Conservation (phyloP, 2,888 invertebrate genomes). For the Drosophila pegasa region DNA sequence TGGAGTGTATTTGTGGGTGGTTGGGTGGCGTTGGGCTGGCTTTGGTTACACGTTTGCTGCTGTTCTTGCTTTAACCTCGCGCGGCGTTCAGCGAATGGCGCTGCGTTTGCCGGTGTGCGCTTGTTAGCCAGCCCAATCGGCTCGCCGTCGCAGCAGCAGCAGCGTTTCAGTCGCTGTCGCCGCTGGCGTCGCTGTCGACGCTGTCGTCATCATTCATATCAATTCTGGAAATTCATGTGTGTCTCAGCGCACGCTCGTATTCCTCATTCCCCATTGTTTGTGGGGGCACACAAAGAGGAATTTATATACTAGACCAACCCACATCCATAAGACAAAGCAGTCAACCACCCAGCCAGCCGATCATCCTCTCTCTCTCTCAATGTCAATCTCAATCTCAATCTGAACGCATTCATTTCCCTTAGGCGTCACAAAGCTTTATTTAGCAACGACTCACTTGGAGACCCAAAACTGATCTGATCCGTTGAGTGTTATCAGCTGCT, state of each 20-base stretch:
- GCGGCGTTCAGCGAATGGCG: conserved; percentile 68
- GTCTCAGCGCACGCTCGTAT: conserved; percentile 49
- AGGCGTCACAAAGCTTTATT: conserved; percentile 1
- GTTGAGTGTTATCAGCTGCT: conserved; percentile 1
- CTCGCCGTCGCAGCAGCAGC: conserved; percentile 31
- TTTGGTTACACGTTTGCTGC: conserved; percentile 6
- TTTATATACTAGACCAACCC: conserved; percentile 16
- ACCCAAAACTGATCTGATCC: conserved; percentile 12
- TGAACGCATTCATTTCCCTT: conserved; percentile 3
- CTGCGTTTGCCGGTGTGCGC: conserved; percentile 60
- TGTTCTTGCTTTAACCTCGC: conserved; percentile 63
- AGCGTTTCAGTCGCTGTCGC: conserved; percentile 13
- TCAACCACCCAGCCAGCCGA: background rate
- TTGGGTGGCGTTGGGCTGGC: background rate
- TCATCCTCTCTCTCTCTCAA: background rate
- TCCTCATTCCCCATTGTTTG: conserved; percentile 44
- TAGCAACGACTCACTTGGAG: no score
- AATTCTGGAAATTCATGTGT: conserved; percentile 53
- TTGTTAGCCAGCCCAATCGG: conserved; percentile 62
- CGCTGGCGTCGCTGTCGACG: conserved; percentile 16
- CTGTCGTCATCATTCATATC: conserved; percentile 47
- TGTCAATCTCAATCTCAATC: background rate
- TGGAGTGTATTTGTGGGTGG: background rate
- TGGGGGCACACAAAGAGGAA: conserved; percentile 27
- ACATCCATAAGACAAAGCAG: conserved; percentile 1